Base-by-base conservation (phyloP, 2,888 invertebrate species). In the Smittia sp. region DNA sequence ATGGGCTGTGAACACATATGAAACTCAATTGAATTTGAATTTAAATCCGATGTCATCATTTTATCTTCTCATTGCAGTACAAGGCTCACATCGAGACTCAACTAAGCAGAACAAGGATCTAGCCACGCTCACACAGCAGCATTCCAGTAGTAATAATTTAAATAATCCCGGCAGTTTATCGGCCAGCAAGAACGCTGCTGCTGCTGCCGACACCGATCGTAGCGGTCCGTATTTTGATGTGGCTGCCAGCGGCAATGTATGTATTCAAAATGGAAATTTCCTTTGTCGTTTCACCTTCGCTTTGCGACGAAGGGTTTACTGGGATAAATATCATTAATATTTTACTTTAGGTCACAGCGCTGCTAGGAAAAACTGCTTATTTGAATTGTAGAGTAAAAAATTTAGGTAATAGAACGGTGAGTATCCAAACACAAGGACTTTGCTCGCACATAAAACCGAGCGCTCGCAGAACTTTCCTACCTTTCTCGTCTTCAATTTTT, bases 341-440 rank as follows among this genome's bases (percentile, higher is more conserved):
- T 63, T 63, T 63, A 63, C 25, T 24, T 13, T 27, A 72, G 72
- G 72, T 73, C 32, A 94, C 94, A 27, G 94, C 94, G 0, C 85
- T 94, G 66, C 85, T 94, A 74, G 94, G 94, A 76, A 94, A 94
- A 83, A 94, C 94, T 41, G 94, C 94, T 67, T 94, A 93, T 80
- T 85, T 95, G 77, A 94, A 91, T 81, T 95, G 95, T 83, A 87
- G 93, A 75, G 93, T 94, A 76, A 93, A 93, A 84, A 94, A 94
- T 84, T 85, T 94, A 81, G 92, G 93, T 77, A 94, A 95, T 85
- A 91, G 92, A 85, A 94, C 94, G 84, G 94, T 94, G 79, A 89
- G 91, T 86, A 68, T 74, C 54, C 15, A 46, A 46, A n/a, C 46
- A 46, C 11, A 46, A 46, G 46, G 46, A 46, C 46, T n/a, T 46